Conservation (phyloP, 2,797 vertebrate genomes). For the Phataginus tetradactyla region DNA sequence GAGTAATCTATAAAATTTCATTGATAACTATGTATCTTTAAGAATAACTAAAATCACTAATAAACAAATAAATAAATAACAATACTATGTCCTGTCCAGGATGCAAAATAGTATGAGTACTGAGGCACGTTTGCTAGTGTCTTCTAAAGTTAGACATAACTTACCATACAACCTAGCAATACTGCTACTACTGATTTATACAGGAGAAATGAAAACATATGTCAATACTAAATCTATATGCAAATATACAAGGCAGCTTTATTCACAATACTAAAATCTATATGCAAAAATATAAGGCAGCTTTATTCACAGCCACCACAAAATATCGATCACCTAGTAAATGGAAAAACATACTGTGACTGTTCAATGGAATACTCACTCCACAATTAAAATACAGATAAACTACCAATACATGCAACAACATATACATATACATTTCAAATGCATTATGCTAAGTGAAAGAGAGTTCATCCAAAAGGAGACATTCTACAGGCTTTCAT, state of each 20-base stretch:
- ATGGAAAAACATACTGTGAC: not conserved
- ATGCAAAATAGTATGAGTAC: not conserved
- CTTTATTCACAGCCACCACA: not conserved
- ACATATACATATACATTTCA: not conserved
- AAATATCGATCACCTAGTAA: not conserved
- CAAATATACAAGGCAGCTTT: constrained; percentile 5
- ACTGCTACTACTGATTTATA: not conserved
- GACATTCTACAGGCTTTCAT: not conserved
- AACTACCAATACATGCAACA: not conserved
- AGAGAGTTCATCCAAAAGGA: not conserved
- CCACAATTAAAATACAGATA: not conserved
- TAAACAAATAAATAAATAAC: not conserved
- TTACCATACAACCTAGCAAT: not conserved
- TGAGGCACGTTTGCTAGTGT: not conserved
- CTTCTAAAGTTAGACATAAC: not conserved
- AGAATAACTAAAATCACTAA: not conserved
- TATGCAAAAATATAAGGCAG: not conserved
- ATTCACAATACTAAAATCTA: not conserved
- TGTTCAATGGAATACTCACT: not conserved
- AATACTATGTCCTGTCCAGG: not conserved
- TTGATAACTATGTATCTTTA: not conserved
- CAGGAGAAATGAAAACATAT: not conserved
- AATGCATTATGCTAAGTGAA: not conserved
- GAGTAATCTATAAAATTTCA: not conserved
- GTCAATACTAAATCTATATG: not conserved